Evolutionary conservation across 1,140 invertebrate species (phyloP).

Genomic region (Bradynema listronoti): DNA sequence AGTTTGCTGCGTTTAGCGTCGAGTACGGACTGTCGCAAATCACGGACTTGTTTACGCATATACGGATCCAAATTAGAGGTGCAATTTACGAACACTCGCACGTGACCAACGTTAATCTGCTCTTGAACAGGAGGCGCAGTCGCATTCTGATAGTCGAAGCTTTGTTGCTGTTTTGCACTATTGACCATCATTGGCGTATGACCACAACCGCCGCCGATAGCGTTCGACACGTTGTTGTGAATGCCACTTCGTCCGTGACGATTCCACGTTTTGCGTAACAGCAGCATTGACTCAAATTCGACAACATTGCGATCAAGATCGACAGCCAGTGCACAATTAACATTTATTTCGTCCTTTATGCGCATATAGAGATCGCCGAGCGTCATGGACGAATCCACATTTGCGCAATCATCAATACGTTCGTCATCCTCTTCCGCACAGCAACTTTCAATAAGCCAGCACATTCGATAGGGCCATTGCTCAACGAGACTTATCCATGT

Average conservation of each 20-base stretch:
- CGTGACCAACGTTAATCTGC: conserved; percentile 49
- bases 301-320: conserved; percentile 48
- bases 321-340: conserved; percentile 22
- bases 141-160: too few relatives aligned
- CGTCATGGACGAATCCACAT: conserved; percentile 13
- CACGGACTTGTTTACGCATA: conserved; percentile 47
- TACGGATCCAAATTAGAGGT: conserved; percentile 57
- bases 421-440: conserved; percentile 9
- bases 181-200: too few relatives aligned
- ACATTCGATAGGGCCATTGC: conserved; percentile 93
- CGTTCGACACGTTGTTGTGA: too few relatives aligned
- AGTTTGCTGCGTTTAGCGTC: too few relatives aligned
- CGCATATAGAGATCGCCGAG: conserved; percentile 38
- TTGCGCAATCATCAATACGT: conserved; percentile 14
- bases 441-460: conserved; percentile 79
- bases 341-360: conserved; percentile 14
- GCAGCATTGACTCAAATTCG: conserved; percentile 46
- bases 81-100: conserved; percentile 50
- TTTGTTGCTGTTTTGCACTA: conserved; percentile 11
- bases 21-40: too few relatives aligned
- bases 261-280: conserved; percentile 4
- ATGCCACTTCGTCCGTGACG: too few relatives aligned
- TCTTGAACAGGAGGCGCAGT: too few relatives aligned
- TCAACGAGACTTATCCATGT: conserved; percentile 97
- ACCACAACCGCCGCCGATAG: too few relatives aligned